Evolutionary conservation across 2,888 invertebrate genomes (phyloP), one percentile per base, ranked within the genome.

Genomic region (Agrochola macilenta): DNA sequence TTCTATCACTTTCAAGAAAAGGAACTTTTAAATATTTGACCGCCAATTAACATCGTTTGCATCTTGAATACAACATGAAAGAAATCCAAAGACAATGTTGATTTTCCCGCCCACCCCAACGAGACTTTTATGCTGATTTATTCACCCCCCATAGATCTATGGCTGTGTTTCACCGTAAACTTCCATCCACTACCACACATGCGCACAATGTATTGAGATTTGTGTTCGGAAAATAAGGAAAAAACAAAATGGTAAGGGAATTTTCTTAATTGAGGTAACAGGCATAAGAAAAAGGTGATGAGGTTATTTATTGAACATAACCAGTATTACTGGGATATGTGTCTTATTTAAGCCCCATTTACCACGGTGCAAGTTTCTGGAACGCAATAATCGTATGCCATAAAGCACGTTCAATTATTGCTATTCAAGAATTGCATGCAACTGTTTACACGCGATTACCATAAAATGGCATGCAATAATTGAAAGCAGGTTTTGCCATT

Each of bases 71-170:
- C 4, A 7, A 52, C 2, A n/a, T 72, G 35, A 30, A 64, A 54
- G 23, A 58, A 60, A 46, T 49, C 39, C 43, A 30, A 26, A 57
- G 26, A 68, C 61, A 63, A 5, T n/a, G 70, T 71, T 73, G 74
- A 69, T 49, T 61, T 63, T 60, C 69, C 39, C 64, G 68, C 64
- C 60, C 26, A 52, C 23, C 26, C 26, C 54, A 30, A 52, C 26
- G 35, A 23, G 68, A 78, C 69, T 46, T 80, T 78, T 80, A 84
- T 87, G 69, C 64, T 73, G 90, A 92, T 92, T 90, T 92, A 92
- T 93, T 90, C 92, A 91, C 90, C 92, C 91, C 89, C 88, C 84
- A 69, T 54, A 60, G 64, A 85, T 71, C 71, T 75, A 69, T 60
- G 57, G 70, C 64, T 43, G 14, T 30, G 52, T 58, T 35, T 60